These are phyloP conservation scores for Squalus acanthias DNA, from an alignment of 2,797 vertebrate genomes.

Conservation along the genomic window DNA sequence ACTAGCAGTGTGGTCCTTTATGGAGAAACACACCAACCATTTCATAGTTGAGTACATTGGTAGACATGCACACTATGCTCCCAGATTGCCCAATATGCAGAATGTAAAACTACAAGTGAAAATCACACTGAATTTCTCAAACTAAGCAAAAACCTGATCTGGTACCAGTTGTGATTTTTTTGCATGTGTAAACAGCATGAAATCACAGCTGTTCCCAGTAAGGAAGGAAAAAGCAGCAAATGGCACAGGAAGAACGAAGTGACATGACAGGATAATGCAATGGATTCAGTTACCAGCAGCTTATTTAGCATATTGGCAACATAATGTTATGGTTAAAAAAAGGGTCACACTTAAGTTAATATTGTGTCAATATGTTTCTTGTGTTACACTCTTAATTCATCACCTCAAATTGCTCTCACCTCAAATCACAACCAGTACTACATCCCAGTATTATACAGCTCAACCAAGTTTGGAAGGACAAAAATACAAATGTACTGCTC, in stretches of 20 bases:
- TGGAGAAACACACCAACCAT: background rate
- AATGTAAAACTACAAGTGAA: background rate
- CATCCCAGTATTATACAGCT: background rate
- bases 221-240: background rate
- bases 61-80: background rate
- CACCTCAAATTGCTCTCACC: background rate
- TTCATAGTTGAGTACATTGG: background rate
- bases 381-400: background rate
- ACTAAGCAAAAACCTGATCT: background rate
- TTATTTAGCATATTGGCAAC: background rate
- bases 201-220: background rate
- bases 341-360: background rate
- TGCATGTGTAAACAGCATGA: background rate
- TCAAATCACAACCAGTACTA: no score
- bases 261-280: background rate
- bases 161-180: background rate
- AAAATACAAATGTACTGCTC: background rate
- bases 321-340: background rate
- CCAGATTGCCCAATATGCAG: background rate
- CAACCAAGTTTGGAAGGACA: background rate
- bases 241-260: background rate
- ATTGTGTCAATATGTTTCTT: background rate
- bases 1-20: background rate
- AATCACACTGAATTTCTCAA: background rate
- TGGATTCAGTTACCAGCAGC: background rate